Evolutionary conservation across 2,888 invertebrate genomes (phyloP).

Genomic region (Electrophaes corylata): DNA sequence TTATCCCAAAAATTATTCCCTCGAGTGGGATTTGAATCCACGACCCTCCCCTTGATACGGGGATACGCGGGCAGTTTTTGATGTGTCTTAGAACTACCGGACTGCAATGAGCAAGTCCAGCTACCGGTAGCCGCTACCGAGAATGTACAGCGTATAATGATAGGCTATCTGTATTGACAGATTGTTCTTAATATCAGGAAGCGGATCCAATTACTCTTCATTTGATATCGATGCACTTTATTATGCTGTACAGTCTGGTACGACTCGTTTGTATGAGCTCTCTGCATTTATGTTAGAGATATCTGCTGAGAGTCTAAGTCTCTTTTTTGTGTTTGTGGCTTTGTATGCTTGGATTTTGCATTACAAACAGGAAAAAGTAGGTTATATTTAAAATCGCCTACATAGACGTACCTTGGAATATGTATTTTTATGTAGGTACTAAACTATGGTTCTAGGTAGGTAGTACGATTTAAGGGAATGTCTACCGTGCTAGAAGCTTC

Average conservation of each 20-base stretch:
- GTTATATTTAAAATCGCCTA: too few species aligned
- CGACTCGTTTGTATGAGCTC: background rate
- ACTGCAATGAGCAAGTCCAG: conserved; percentile 42
- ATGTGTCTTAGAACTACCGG: background rate
- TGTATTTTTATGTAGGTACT: too few species aligned
- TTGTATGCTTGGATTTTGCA: too few species aligned
- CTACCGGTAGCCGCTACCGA: conserved; percentile 48
- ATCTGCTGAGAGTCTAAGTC: background rate
- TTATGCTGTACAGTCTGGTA: background rate
- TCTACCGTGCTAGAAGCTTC: too few species aligned
- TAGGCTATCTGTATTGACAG: conserved; percentile 50
- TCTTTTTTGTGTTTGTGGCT: too few species aligned
- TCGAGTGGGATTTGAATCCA: too few species aligned
- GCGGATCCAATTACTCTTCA: conserved; percentile 36
- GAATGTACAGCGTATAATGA: conserved; percentile 51
- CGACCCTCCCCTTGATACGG: too few species aligned
- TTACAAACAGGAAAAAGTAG: too few species aligned
- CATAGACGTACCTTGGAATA: too few species aligned
- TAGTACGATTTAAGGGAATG: too few species aligned
- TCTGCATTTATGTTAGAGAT: conserved; percentile 6
- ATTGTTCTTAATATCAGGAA: conserved; percentile 44
- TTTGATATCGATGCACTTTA: conserved; percentile 31
- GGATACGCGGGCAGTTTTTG: background rate
- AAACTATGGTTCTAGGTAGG: too few species aligned
- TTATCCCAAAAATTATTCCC: too few species aligned